Base-by-base conservation (phyloP, 2,113 vertebrate genomes). In the Boulengeromyrus knoepffleri region DNA sequence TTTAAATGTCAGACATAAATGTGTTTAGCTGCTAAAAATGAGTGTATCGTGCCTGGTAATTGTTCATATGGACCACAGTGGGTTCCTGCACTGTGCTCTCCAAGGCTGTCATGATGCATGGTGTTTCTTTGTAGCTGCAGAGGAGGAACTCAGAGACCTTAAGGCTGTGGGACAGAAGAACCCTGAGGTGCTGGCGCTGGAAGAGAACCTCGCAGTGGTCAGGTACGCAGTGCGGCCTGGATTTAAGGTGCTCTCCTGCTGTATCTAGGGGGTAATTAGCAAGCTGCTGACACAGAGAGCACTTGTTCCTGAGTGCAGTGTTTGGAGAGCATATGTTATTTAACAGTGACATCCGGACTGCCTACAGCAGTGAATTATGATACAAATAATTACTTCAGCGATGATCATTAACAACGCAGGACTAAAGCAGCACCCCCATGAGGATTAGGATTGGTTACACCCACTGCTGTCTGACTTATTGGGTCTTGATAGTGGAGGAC, bases 101-200 rank as follows among this genome's bases (percentile, higher is more conserved):
- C 10, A 56, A 74, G 4, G 15, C 3, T 36, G 77, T 46, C 31
- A 50, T 42, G 31, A 21, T 74, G 45, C 47, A 4, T 87, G 46
- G 87, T 36, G 1, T n/a, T 87, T 36, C 36, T 45, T 62, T 62
- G 10, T 45, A 91, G 90, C 62, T 1, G 8, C 56, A 45, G 56
- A 90, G 89, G 70, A 46, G 70, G 80, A 49, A 53, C 87, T 91
- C 47, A n/a, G 90, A 83, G 74, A 24, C 27, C 50, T 27, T 39
- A 49, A 52, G 10, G 70, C 89, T 9, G 74, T 19, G 42, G 89
- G 21, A 42, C 62, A 3, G 47, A 45, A 53, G 19, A 46, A 50
- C 42, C 42, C 70, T n/a, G 74, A 88, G 2, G 45, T 80, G 4
- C 36, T 52, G 45, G 89, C n/a, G 7, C 49, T 91, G 91, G 87